Percentiles rank a stretch among this genome's conserved stretches.
Conservation (phyloP, 2,888 invertebrate species). For the Teleiodes luculella region DNA sequence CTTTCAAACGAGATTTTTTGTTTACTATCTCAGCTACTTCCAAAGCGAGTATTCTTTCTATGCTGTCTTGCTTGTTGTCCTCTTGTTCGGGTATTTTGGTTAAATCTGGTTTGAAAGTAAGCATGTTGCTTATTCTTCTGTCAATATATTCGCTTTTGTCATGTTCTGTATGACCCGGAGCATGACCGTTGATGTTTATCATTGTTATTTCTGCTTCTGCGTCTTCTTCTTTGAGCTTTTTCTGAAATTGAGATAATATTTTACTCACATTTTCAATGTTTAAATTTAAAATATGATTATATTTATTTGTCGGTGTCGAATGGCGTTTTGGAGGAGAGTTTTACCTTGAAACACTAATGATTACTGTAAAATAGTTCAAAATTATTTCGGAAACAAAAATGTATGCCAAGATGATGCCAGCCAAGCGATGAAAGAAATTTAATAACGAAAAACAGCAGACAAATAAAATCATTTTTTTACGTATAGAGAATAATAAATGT, state of each 20-base stretch:
- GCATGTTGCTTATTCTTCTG: conserved; percentile 61
- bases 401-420: too few species aligned
- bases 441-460: background rate
- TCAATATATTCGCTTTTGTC: conserved; percentile 48
- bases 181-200: conserved; percentile 49
- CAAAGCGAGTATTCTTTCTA: conserved; percentile 51
- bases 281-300: background rate
- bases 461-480: background rate
- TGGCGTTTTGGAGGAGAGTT: too few species aligned
- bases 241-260: conserved; percentile 38
- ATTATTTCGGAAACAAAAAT: too few species aligned
- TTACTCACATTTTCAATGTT: background rate
- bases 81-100: conserved; percentile 43
- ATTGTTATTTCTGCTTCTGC: conserved; percentile 45
- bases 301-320: too few species aligned
- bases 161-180: conserved; percentile 31
- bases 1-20: conserved; percentile 42
- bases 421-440: too few species aligned
- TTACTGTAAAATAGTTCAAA: too few species aligned
- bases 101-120: conserved; percentile 56
- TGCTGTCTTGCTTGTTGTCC: conserved; percentile 35
- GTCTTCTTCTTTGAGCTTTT: conserved; percentile 57
- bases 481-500: too few species aligned
- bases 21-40: conserved; percentile 58
- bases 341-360: too few species aligned